Evolutionary conservation across 1,140 invertebrate species (phyloP).

Genomic region (Trichomalopsis sarcophagae): DNA sequence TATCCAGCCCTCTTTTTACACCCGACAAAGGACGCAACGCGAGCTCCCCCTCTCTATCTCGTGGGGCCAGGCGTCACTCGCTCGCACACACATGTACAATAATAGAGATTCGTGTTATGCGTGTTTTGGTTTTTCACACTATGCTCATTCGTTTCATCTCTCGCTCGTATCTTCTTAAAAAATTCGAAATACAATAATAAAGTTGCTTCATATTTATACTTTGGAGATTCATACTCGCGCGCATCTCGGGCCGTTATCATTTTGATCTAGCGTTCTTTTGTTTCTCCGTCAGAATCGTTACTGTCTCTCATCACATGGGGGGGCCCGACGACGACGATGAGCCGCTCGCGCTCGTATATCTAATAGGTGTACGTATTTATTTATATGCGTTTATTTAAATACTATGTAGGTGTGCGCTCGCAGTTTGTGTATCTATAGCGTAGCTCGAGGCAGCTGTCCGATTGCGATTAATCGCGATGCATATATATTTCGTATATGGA

Average conservation of each 20-base stretch:
- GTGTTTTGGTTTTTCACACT: neutral
- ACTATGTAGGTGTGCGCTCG: neutral
- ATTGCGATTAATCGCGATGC: constrained; percentile 19
- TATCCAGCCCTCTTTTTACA: neutral
- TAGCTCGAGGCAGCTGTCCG: neutral
- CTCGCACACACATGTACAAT: neutral
- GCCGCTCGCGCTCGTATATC: neutral
- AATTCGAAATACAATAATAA: neutral
- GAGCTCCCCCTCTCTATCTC: neutral
- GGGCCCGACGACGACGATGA: neutral
- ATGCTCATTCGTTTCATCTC: neutral
- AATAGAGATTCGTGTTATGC: neutral
- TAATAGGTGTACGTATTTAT: constrained; percentile 28
- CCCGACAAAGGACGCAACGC: neutral
- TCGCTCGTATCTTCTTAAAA: neutral
- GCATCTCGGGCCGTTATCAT: neutral
- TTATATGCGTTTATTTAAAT: constrained; percentile 1
- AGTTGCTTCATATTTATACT: neutral
- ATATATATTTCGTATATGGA: neutral
- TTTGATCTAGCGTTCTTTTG: neutral
- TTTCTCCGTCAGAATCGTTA: neutral
- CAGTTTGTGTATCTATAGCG: constrained; percentile 44
- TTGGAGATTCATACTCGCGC: neutral
- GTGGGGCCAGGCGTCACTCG: neutral
- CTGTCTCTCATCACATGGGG: neutral